Evolutionary conservation across 35 echinoderm and acorn worm genomes (phyloP).

Genomic region (Nesometra sesokonis): DNA sequence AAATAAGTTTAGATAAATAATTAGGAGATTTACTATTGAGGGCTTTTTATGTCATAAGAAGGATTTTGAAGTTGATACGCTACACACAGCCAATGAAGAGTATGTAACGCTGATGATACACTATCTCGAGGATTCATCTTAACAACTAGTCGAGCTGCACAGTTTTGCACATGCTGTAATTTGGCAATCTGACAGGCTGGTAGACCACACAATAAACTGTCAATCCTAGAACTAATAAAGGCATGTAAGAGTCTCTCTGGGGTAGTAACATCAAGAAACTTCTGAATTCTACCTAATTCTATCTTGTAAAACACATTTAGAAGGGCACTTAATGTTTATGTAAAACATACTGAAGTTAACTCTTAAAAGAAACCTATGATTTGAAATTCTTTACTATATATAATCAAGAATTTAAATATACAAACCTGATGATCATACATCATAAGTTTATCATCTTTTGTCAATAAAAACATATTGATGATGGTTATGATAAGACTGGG

Average conservation of each 20-base stretch:
- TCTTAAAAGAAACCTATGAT: not conserved
- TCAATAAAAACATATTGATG: constrained; percentile 76
- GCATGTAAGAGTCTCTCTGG: not conserved
- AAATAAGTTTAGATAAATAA: too few relatives aligned
- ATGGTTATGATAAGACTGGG: constrained; percentile 80
- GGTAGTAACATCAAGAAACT: not conserved
- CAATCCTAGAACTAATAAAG: too few relatives aligned
- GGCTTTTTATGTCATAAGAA: too few relatives aligned
- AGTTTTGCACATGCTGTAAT: too few relatives aligned
- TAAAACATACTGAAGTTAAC: not conserved
- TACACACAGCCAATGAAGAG: too few relatives aligned
- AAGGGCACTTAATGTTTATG: too few relatives aligned
- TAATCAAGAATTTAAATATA: not conserved
- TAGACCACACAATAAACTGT: not conserved
- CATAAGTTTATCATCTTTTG: constrained; percentile 9
- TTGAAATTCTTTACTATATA: not conserved
- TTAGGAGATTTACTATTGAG: too few relatives aligned
- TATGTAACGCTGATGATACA: too few relatives aligned
- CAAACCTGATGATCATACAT: constrained; percentile 50
- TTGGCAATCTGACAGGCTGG: not conserved
- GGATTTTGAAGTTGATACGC: too few relatives aligned
- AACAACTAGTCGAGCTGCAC: too few relatives aligned
- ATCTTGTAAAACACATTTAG: too few relatives aligned
- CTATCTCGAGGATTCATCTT: too few relatives aligned
- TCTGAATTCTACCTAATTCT: not conserved